Conservation (phyloP, 92 coral and sea anemone genomes). For the Palythoa grandiflora region DNA sequence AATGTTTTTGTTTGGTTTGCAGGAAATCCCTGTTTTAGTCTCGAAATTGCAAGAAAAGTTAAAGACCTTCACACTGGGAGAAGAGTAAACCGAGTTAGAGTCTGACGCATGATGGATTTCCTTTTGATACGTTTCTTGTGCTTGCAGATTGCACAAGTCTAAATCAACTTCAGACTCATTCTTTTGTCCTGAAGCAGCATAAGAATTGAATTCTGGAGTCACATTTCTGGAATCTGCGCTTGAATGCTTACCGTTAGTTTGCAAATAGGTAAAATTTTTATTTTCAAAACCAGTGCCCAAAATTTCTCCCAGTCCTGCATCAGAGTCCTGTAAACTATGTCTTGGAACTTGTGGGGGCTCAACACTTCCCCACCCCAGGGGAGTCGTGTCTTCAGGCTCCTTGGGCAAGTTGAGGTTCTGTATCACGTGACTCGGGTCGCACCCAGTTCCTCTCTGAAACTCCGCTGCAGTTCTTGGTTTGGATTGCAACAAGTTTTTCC, state of each 20-base stretch:
- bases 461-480: neutral
- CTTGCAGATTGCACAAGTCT: constrained; percentile 22
- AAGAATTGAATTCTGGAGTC: neutral
- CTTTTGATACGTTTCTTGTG: constrained; percentile 9
- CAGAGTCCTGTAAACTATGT: constrained; percentile 33
- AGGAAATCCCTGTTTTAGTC: neutral
- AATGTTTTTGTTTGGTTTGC: neutral
- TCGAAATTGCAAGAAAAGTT: neutral
- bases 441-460: neutral
- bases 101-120: neutral
- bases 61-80: constrained; percentile 1
- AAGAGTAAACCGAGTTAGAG: neutral
- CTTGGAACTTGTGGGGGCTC: constrained; percentile 34
- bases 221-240: no score
- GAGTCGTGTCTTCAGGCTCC: neutral
- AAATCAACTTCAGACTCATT: constrained; percentile 31
- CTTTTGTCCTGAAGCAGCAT: constrained; percentile 3
- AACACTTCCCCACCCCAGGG: neutral
- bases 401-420: neutral
- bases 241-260: neutral
- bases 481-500: constrained; percentile 11
- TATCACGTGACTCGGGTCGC: neutral
- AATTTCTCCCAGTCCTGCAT: neutral
- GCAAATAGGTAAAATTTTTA: neutral
- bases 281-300: neutral